Evolutionary conservation across 1,140 invertebrate species (phyloP), one percentile per base, ranked within the genome.

Genomic region (Zeugodacus cucurbitae): DNA sequence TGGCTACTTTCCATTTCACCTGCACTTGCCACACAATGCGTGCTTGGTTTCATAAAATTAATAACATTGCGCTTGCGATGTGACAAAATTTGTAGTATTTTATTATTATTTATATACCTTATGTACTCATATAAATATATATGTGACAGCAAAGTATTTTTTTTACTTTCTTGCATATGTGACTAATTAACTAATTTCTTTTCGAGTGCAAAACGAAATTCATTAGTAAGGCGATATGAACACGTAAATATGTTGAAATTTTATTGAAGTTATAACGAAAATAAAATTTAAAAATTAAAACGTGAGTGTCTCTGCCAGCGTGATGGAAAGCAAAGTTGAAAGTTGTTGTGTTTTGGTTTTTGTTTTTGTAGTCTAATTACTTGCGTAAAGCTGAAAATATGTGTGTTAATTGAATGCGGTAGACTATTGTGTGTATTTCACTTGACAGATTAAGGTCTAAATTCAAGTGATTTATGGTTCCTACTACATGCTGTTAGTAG

Each of bases 131-230:
- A 32, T n/a, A 64, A 14, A 26, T 67, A 34, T 4, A 29, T 17
- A 17, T 7, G 29, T 20, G 14, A 2, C 11, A 29, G 37, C 37
- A 54, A 17, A 1, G 48, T 54, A 17, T 2, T 17, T 54, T 20
- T 54, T 54, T 20, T 54, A 17, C 34, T 5, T 29, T 37, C 74
- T 48, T 37, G 11, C 22, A 29, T 20, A 48, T 54, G 44, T 82
- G 74, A 82, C 44, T 82, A 82, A 82, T 54, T 82, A 44, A 48
- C 41, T n/a, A 82, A 82, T 82, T 82, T 82, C n/a, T 48, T 34
- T 82, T 82, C 11, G 34, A n/a, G 37, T 37, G n/a, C 32, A 7
- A 41, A 41, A 78, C 20, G 70, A 78, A 78, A 78, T 78, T 82
- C 41, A 82, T 48, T 82, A 54, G 74, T n/a, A 41, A 26, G 5